Percentiles rank a stretch among this genome's conserved stretches.
These are phyloP conservation scores for Pteronotus mesoamericanus DNA, from an alignment of 2,797 vertebrate genomes.

Conservation along the genomic window DNA sequence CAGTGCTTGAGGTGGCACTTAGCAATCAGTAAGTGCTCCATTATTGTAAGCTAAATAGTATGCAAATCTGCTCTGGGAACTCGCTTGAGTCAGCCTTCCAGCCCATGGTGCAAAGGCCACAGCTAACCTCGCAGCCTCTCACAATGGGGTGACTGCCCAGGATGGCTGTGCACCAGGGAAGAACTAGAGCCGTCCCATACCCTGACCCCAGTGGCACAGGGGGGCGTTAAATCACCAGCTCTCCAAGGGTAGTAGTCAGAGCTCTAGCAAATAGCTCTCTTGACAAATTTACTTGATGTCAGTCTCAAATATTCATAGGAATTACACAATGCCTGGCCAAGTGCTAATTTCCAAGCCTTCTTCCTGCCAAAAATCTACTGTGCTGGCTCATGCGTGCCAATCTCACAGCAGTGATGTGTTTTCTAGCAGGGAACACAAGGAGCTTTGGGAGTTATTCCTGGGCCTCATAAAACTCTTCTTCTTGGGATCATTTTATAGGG, in stretches of 20 bases:
- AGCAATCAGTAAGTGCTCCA: background rate
- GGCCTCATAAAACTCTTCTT: slow-evolving; percentile 1
- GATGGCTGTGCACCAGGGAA: too few species aligned
- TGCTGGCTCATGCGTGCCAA: background rate
- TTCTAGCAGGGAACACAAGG: background rate
- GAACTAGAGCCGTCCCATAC: background rate
- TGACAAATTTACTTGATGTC: background rate
- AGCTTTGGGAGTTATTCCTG: background rate
- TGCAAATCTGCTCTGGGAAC: background rate
- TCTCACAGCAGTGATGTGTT: background rate
- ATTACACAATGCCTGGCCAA: background rate
- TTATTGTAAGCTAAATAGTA: background rate
- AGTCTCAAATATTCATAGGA: slow-evolving; percentile 3
- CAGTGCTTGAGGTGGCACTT: background rate
- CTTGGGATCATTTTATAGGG: background rate
- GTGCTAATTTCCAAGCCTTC: slow-evolving; percentile 9
- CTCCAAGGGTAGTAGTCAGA: background rate
- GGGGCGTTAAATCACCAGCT: background rate
- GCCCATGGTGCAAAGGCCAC: background rate
- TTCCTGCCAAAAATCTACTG: slow-evolving; percentile 27
- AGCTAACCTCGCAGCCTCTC: background rate
- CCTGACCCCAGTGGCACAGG: background rate
- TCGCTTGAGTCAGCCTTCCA: background rate
- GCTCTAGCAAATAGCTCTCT: background rate
- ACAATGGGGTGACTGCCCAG: background rate